Evolutionary conservation across 2,888 invertebrate genomes (phyloP), one percentile per base, ranked within the genome.

Genomic region (Dynastes grantii): DNA sequence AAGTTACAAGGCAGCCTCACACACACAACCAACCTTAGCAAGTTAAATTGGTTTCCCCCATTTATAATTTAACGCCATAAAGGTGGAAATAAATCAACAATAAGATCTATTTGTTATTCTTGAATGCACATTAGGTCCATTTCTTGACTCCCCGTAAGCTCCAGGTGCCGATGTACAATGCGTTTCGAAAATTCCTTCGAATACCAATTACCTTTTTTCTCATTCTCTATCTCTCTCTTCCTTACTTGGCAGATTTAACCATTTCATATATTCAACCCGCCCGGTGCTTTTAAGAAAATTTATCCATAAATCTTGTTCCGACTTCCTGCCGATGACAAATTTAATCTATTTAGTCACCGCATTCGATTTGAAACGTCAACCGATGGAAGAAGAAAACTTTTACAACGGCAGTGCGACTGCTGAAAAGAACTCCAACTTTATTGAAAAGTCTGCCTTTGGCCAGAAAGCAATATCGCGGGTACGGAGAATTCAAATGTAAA

Each of bases 281-380:
- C 45, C 73, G 49, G 49, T 49, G 73, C 73, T 75, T 75, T 75
- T 75, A 75, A 61, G 73, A 61, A 75, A 61, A 75, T 61, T 75
- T 75, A 75, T 75, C 73, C 73, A 75, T 75, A 75, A 75, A 75
- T 75, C 73, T 75, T 61, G 61, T 61, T 61, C 61, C 49, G 73
- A 75, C 73, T 75, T 75, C 73, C 73, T 75, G 73, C 61, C 73
- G 73, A 75, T 75, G 73, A 75, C 73, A 75, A 75, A 75, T 75
- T 75, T 75, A 75, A 75, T 75, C 73, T 75, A 75, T 75, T 75
- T 75, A 75, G 73, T 75, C 73, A 75, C 73, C 73, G 73, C 73
- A 75, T 75, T 75, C 73, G 73, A 75, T 75, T 75, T 75, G 61
- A 75, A 45, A 61, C 61, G 73, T 75, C 73, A 75, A 75, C 49